Conservation (phyloP, 2,113 vertebrate genomes). For the Pelvicachromis taeniatus region DNA sequence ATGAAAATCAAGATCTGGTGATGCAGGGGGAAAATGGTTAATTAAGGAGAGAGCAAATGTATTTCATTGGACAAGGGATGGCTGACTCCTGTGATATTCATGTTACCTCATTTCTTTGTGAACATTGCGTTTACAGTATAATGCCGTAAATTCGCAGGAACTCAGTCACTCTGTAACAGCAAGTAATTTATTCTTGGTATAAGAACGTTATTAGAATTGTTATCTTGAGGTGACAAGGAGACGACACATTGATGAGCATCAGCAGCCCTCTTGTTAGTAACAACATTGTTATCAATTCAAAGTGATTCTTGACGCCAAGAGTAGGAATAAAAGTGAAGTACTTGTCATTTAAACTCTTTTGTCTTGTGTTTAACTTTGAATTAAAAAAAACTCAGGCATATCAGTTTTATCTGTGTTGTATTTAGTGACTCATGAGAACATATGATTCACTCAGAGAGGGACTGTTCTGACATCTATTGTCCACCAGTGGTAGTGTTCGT, state of each 20-base stretch:
- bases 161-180: not conserved
- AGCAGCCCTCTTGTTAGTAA: not conserved
- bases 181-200: not conserved
- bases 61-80: not conserved
- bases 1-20: not conserved
- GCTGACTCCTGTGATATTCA: not conserved
- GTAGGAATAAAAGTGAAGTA: not conserved
- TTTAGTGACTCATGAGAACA: not conserved
- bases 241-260: not conserved
- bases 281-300: not conserved
- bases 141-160: not conserved
- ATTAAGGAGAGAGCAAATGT: not conserved
- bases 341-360: not conserved
- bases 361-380: slow-evolving; percentile 18
- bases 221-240: not conserved
- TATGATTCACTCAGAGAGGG: not conserved
- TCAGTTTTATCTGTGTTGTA: not conserved
- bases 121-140: not conserved
- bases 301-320: not conserved
- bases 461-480: slow-evolving; percentile 9
- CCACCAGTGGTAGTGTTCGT: not conserved
- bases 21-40: not conserved
- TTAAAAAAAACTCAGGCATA: slow-evolving; percentile 19
- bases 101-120: not conserved
- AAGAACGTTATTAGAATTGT: not conserved